phyloP scores from a whole-genome alignment of 2,113 vertebrate genomes.

The Telmatochromis sp. region DNA sequence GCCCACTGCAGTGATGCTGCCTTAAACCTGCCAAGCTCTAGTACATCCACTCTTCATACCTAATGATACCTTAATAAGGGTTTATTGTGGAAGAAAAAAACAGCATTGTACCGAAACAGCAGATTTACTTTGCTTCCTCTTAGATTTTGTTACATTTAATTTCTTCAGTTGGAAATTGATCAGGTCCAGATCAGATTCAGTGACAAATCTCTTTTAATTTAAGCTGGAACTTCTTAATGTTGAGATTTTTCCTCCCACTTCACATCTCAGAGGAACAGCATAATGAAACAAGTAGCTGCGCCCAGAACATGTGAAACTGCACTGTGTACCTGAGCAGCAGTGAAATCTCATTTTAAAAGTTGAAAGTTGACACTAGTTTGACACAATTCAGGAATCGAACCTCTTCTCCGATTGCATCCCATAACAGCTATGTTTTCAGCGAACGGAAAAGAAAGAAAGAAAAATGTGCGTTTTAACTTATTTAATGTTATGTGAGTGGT shows the following conservation, averaged over 20 bases:
- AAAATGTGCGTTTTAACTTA: not conserved
- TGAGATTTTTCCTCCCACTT: constrained; percentile 24
- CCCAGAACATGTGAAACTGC: not conserved
- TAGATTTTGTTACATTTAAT: not conserved
- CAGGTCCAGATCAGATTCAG: not conserved
- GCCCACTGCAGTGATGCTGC: not conserved
- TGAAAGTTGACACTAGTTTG: not conserved
- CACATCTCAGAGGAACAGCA: constrained; percentile 8
- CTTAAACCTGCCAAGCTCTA: not conserved
- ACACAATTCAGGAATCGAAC: not conserved
- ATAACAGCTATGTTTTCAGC: not conserved
- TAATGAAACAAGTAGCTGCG: not conserved
- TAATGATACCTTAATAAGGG: not conserved
- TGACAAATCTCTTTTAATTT: not conserved
- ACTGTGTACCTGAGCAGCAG: not conserved
- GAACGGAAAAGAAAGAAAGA: not conserved
- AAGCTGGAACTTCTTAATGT: constrained; percentile 1
- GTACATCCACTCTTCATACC: not conserved
- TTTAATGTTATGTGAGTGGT: not conserved
- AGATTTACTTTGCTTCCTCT: not conserved
- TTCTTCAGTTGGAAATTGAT: not conserved
- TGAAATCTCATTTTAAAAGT: not conserved
- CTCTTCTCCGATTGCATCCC: rapidly evolving
- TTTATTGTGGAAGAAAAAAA: not conserved
- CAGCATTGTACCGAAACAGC: not conserved